Evolutionary conservation across 2,113 vertebrate species (phyloP), one percentile per base, ranked within the genome.

Genomic region (Abramis brama): DNA sequence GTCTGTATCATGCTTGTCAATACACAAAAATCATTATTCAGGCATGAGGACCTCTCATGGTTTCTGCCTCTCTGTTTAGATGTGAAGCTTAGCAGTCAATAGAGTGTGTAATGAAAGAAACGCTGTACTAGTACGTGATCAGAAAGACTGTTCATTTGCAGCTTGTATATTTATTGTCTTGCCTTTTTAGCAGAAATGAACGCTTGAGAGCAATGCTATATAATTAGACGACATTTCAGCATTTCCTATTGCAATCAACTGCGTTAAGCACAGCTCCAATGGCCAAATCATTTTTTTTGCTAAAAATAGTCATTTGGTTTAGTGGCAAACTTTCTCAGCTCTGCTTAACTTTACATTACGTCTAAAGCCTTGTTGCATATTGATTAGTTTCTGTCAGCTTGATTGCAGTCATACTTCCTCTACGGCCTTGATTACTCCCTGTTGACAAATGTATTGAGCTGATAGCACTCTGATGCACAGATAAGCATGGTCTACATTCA

Each of bases 41-140:
- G n/a, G 62, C 21, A 8, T 68, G 66, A 50, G 73, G 50, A 68
- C 74, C 21, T 55, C 47, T 47, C 81, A 71, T n/a, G 36, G 70
- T 71, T 90, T 90, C 87, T 91, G 91, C 91, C 33, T 47, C 62
- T 88, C 86, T 91, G 91, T 93, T 93, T 91, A 91, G 91, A 92
- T 88, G 91, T 89, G 88, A 91, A 89, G 90, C 82, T 43, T 91
- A 90, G 92, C 88, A 92, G 90, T 92, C 92, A 94, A 93, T 94
- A 92, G 92, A 84, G 87, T 93, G 92, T 92, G 89, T 92, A 94
- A 94, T 94, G 90, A 93, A 91, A 60, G 52, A 62, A 23, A n/a
- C 92, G 91, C 89, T 90, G 89, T 93, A 92, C 92, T 92, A 89
- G 85, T 91, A 89, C 50, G 70, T 90, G 89, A 92, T 90, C 91